Evolutionary conservation across 2,888 invertebrate species (phyloP), one percentile per base, ranked within the genome.

Genomic region (Sycophila texana): DNA sequence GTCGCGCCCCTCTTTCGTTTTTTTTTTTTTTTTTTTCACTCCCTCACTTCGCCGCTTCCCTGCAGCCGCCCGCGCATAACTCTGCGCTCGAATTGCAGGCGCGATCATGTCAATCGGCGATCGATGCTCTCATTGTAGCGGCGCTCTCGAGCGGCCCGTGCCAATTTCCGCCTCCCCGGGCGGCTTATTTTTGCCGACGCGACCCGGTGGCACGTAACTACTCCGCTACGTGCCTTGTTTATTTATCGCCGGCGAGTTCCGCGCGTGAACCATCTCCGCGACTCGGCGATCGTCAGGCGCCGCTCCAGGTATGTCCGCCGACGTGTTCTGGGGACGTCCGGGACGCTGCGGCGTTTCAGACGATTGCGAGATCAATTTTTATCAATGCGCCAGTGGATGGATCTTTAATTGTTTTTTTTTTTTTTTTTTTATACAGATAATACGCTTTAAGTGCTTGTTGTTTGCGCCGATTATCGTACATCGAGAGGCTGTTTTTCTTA

Each of bases 131-230:
- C 30, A 5, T 61, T 47, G 47, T 63, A n/a, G n/a, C 26, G 61
- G 53, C 1, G 39, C 39, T 7, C 39, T 39, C 22, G n/a, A 3
- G 26, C 26, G 26, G 26, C 26, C n/a, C 74, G 79, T 79, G 79
- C 79, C 79, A 71, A 79, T 79, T 79, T 79, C 74, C 70, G 30
- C 22, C 22, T 57, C n/a, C 57, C 22, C 57, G 18, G 22, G 55
- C 30, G 30, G 68, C 67, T 67, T 68, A 63, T 78, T 78, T 78
- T 74, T 63, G 55, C 74, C 51, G 57, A 26, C 26, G 22, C 26
- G 47, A 47, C 1, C 13, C 20, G 16, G 18, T 16, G 26, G 4
- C 26, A 13, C 26, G 4, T 55, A 20, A 68, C 22, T 0, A 14
- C n/a, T 2, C 0, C 14, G n/a, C 14, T 60, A 67, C 39, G 71